Conservation (phyloP, 2,113 vertebrate species). For the Gobius niger region DNA sequence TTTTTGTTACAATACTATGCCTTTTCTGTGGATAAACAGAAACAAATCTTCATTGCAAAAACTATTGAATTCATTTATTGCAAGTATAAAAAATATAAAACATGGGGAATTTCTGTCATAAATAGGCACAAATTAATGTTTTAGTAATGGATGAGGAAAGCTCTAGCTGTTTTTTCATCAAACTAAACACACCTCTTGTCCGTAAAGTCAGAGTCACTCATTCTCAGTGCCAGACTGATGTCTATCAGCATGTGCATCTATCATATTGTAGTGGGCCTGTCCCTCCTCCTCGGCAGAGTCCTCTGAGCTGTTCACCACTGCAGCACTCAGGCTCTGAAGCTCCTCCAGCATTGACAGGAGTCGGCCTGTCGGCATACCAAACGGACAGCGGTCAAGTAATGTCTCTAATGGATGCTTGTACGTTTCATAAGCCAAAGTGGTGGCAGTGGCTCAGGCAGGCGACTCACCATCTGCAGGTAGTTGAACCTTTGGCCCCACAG, state of each 20-base stretch:
- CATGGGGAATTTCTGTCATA: neutral
- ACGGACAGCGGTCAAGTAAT: slow-evolving; percentile 29
- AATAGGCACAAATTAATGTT: neutral
- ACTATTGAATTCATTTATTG: neutral
- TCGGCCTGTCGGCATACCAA: slow-evolving; percentile 55
- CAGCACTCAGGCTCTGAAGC: slow-evolving; percentile 72
- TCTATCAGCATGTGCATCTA: slow-evolving; percentile 13
- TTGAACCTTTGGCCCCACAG: slow-evolving; percentile 24
- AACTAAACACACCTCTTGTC: neutral
- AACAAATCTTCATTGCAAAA: too few relatives aligned
- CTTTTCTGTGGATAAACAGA: too few relatives aligned
- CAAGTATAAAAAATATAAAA: neutral
- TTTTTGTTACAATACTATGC: too few relatives aligned
- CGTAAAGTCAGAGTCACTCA: slow-evolving; percentile 29
- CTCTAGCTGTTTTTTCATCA: neutral
- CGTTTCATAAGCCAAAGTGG: slow-evolving; percentile 1
- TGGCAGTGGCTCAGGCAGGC: neutral
- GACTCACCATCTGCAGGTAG: slow-evolving; percentile 46
- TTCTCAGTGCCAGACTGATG: slow-evolving; percentile 47
- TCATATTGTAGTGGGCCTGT: slow-evolving; percentile 39
- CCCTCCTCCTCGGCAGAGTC: slow-evolving; percentile 68
- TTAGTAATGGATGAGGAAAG: neutral
- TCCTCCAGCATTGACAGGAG: slow-evolving; percentile 70
- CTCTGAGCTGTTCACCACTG: slow-evolving; percentile 73
- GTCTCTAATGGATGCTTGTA: neutral